These are phyloP conservation scores for Pammene aurita DNA, from an alignment of 2,888 invertebrate species.

Conservation along the genomic window DNA sequence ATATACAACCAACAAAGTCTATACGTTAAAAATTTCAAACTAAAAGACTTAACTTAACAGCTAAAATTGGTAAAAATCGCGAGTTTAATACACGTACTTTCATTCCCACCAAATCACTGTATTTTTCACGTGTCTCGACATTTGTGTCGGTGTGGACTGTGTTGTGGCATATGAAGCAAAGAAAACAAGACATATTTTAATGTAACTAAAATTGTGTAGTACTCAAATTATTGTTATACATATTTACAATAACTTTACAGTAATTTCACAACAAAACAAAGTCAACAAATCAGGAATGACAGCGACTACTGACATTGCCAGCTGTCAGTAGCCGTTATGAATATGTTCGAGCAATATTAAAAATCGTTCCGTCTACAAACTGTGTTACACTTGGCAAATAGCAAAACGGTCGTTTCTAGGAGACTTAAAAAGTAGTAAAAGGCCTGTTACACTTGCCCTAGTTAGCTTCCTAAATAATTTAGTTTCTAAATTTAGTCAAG, in stretches of 20 bases:
- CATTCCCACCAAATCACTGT: slow-evolving; percentile 71
- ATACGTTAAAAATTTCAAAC: background rate
- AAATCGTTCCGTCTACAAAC: background rate
- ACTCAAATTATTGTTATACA: background rate
- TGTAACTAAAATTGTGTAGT: background rate
- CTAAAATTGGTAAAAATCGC: background rate
- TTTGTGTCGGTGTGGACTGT: slow-evolving; percentile 65
- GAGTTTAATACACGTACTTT: slow-evolving; percentile 56
- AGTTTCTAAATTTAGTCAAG: too few species aligned
- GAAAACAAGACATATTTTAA: slow-evolving; percentile 41
- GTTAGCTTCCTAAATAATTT: too few species aligned
- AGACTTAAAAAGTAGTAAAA: too few species aligned
- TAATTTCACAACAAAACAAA: too few species aligned
- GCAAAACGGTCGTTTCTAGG: too few species aligned
- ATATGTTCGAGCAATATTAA: background rate
- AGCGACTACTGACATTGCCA: slow-evolving; percentile 1
- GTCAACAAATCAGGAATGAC: background rate
- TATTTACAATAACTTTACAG: too few species aligned
- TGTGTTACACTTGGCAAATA: background rate
- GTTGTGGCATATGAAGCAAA: slow-evolving; percentile 74
- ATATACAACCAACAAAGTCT: background rate
- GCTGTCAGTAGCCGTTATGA: background rate
- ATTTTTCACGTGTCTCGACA: slow-evolving; percentile 71
- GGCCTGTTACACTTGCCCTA: too few species aligned
- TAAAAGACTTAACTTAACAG: background rate